A percentile compares a stretch with the other conserved stretches of the same genome.
phyloP scores from a whole-genome alignment of 2,797 vertebrate species.

The Liparis tanakae region DNA sequence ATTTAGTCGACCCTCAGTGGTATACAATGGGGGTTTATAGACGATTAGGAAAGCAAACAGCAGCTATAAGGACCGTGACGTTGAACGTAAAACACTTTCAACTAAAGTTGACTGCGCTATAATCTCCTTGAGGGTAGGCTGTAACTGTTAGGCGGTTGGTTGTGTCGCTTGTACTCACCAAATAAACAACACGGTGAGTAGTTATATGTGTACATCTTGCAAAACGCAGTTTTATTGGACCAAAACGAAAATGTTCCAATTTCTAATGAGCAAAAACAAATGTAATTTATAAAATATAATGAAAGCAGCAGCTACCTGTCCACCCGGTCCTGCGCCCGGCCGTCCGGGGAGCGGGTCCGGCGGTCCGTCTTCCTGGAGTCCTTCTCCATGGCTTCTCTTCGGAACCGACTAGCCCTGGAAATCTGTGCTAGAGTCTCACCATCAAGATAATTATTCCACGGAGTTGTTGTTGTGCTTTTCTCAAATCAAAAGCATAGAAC shows the following conservation, averaged over 20 bases:
- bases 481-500: not conserved
- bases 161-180: not conserved
- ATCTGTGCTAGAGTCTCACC: slow-evolving; percentile 1
- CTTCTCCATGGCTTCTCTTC: slow-evolving; percentile 67
- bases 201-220: too few relatives aligned
- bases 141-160: not conserved
- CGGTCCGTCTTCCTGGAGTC: slow-evolving; percentile 21
- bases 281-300: too few relatives aligned
- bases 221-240: too few relatives aligned
- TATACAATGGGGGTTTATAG: not conserved
- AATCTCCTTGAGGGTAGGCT: not conserved
- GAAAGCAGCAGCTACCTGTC: slow-evolving; percentile 63
- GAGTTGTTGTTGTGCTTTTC: not conserved
- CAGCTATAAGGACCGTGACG: not conserved
- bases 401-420: slow-evolving; percentile 16
- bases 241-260: not conserved
- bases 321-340: slow-evolving; percentile 64
- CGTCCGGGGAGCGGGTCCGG: not conserved
- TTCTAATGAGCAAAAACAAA: not conserved
- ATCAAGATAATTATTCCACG: not conserved
- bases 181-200: not conserved
- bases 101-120: not conserved
- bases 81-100: not conserved
- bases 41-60: not conserved
- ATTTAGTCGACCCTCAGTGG: not conserved